Base-by-base conservation (phyloP, 2,113 vertebrate species). In the Myrmophylax atrothorax region DNA sequence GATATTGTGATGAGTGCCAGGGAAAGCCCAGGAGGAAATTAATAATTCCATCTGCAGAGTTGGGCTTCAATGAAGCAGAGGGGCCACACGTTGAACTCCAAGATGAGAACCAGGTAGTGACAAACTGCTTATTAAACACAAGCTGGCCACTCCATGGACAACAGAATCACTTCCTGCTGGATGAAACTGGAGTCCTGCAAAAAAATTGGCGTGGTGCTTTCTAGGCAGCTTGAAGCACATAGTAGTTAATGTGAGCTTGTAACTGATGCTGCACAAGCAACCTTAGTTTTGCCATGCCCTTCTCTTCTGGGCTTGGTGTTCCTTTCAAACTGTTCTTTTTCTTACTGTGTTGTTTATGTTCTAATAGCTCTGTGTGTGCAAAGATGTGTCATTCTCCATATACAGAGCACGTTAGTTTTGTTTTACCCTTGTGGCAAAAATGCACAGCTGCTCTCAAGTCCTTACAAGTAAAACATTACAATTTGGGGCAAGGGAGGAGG, bases 111-210 rank as follows among this genome's bases (percentile, higher is more conserved):
- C 14, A 25, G 38, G 38, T 33, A 64, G 38, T n/a, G 38, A 52
- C 12, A 89, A 62, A 38, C 28, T 29, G 16, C 62, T 77, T 15
- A 7, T 70, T 37, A 67, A 74, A 35, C 10, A 20, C 9, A 6
- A 0, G 0, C 19, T 55, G 29, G 47, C 52, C 7, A 7, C 12
- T 2, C 7, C 0, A 0, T 18, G 26, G 50, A 16, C 25, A 52
- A 28, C 25, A 52, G 25, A 28, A 16, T 26, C 50, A 28, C 50
- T 52, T 52, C 50, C 26, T 40, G 7, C 40, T 72, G 53, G 33
- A 18, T 46, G 84, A 56, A 79, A 59, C n/a, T 23, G 44, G 3
- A 12, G 10, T 63, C 31, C 47, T 66, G 18, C 29, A 50, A 56
- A 49, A 55, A 22, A 74, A 63, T 28, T 19, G 24, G 2, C 0